Percentiles rank a stretch among this genome's conserved stretches.
Conservation (phyloP, 1,140 invertebrate species). For the Pseudomyrmex concolor region DNA sequence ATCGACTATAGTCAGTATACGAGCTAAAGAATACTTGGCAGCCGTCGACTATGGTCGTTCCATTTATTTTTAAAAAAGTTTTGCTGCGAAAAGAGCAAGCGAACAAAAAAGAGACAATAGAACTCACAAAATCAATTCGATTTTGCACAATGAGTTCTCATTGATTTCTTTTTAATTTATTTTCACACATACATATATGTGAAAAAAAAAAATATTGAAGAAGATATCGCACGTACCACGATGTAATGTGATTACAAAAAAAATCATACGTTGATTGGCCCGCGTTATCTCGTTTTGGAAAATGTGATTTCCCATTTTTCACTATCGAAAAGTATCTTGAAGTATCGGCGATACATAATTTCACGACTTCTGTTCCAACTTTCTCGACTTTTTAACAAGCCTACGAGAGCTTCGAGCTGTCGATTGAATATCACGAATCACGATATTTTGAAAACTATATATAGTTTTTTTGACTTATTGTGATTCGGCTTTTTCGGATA, state of each 20-base stretch:
- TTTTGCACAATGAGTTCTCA: not conserved
- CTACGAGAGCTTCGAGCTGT: not conserved
- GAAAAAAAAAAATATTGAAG: too few species aligned
- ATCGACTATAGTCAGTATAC: slow-evolving; percentile 21
- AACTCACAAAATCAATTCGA: not conserved
- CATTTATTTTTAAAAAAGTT: slow-evolving; percentile 2
- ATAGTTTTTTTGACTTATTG: too few species aligned
- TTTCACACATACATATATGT: too few species aligned
- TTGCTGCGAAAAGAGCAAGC: not conserved
- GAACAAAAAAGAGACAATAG: not conserved
- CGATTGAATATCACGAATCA: slow-evolving; percentile 2
- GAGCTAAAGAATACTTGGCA: slow-evolving; percentile 24
- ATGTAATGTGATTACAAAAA: too few species aligned
- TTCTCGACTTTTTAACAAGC: too few species aligned
- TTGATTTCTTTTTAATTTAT: not conserved
- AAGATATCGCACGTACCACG: too few species aligned
- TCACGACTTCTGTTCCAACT: too few species aligned
- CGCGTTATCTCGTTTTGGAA: too few species aligned
- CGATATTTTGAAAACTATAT: slow-evolving; percentile 2
- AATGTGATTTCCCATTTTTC: too few species aligned
- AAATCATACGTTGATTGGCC: too few species aligned
- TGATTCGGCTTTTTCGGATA: slow-evolving; percentile 36
- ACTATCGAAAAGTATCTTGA: too few species aligned
- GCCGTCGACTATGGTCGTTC: slow-evolving; percentile 11
- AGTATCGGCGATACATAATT: too few species aligned